phyloP scores from a whole-genome alignment of 2,888 invertebrate genomes.

The Hartigia nigra region DNA sequence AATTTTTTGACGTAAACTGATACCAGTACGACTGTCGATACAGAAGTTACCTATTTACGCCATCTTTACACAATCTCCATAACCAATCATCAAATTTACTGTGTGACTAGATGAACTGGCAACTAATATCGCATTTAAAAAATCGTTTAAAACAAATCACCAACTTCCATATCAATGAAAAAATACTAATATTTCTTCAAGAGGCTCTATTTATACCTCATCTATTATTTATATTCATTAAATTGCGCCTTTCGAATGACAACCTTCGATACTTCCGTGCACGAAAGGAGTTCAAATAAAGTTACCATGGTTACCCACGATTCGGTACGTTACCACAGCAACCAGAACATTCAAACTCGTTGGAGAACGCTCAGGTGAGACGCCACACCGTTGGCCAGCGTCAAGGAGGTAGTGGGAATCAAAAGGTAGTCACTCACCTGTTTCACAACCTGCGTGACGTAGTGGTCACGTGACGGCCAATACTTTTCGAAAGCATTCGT shows the following conservation, averaged over 20 bases:
- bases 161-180: not conserved
- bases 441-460: slow-evolving; percentile 65
- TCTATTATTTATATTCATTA: not conserved
- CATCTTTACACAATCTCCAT: not conserved
- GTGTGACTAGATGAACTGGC: not conserved
- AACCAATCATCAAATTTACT: not conserved
- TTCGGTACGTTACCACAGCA: slow-evolving; percentile 23
- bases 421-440: slow-evolving; percentile 48
- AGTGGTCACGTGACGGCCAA: slow-evolving; percentile 57
- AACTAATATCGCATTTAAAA: not conserved
- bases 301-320: slow-evolving; percentile 22
- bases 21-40: not conserved
- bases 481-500: slow-evolving; percentile 43
- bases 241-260: not conserved
- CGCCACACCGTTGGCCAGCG: slow-evolving; percentile 15
- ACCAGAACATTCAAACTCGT: slow-evolving; percentile 19
- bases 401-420: not conserved
- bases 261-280: not conserved
- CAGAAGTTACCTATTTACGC: not conserved
- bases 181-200: not conserved
- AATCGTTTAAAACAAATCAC: not conserved
- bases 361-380: slow-evolving; percentile 31
- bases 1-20: not conserved
- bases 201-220: not conserved
- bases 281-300: not conserved